Evolutionary conservation across 2,113 vertebrate genomes (phyloP).

Genomic region (Paedocypris sp.): DNA sequence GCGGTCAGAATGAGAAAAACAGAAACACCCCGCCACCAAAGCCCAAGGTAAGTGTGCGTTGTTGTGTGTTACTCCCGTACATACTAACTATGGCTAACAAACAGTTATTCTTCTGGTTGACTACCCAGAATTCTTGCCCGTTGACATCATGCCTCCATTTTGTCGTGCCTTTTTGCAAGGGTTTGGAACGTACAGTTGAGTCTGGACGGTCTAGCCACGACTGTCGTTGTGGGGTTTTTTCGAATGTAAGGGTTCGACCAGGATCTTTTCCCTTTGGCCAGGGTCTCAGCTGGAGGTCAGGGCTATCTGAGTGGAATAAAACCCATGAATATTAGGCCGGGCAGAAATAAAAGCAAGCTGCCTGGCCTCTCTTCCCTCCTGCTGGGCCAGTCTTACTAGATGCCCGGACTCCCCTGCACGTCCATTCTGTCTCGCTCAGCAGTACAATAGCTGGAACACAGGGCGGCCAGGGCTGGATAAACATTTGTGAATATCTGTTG

Average conservation of each 20-base stretch:
- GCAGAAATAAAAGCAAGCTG: constrained; percentile 25
- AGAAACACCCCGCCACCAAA: constrained; percentile 83
- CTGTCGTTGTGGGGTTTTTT: neutral
- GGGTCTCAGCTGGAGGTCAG: constrained; percentile 4
- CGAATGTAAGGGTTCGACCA: neutral
- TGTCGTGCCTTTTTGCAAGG: neutral
- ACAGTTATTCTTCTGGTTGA: constrained; percentile 4
- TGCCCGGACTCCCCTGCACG: constrained; percentile 15
- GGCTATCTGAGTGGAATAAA: constrained; percentile 52
- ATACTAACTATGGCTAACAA: neutral
- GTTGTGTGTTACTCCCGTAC: constrained; percentile 27
- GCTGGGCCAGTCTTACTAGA: constrained; percentile 28
- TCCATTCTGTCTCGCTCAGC: constrained; percentile 22
- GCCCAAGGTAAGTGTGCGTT: constrained; percentile 72
- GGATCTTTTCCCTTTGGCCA: neutral
- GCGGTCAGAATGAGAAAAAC: constrained; percentile 84
- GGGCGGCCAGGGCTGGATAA: constrained; percentile 25
- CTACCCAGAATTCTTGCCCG: constrained; percentile 22
- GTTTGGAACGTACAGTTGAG: too few species aligned
- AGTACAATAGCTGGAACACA: constrained; percentile 23
- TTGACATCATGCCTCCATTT: constrained; percentile 33
- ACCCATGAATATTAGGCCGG: constrained; percentile 54
- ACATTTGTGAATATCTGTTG: constrained; percentile 18
- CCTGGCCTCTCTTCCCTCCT: constrained; percentile 17
- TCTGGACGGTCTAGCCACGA: neutral